Evolutionary conservation across 1,140 invertebrate species (phyloP), one percentile per base, ranked within the genome.

Genomic region (Rhyacophila brunnea): DNA sequence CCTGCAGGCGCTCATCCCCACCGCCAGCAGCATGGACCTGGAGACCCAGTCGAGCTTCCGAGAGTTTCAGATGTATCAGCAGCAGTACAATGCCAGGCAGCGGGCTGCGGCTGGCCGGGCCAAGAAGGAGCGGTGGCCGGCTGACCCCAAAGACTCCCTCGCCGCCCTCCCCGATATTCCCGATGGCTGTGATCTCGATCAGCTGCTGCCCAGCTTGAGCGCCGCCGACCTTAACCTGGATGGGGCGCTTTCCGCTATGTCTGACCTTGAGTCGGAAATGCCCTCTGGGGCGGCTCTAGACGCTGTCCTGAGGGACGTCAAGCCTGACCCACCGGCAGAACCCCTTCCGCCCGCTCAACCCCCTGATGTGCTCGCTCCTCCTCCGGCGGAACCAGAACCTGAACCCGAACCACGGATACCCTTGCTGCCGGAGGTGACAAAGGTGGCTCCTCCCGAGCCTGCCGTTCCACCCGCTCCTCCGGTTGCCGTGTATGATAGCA

Each of bases 51-150:
- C 77, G 19, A 82, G 81, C 70, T 81, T 81, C 61, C 80, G 83
- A 72, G 82, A 83, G 62, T 82, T 83, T 67, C 80, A 81, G 44
- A 74, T 80, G 55, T 82, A 82, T 66, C 82, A 83, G 65, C 81
- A 81, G 72, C 81, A 84, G 68, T 83, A 83, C 67, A 83, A 82
- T 63, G 79, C 81, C 3, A 71, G 77, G 58, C 81, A 83, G 63
- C 74, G 79, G 1, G 76, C 77, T 1, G 75, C 74, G 6, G 71
- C 69, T 17, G 46, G 35, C 18, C 36, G 54, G 17, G 50, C 60
- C 17, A 28, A 28, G 9, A 28, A 28, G 23, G 23, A 28, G 9
- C 23, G 23, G 9, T 28, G 23, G 23, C 70, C 74, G 55, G 70
- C 74, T 0, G 74, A 74, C 59, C 71, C 72, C 69, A 73, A 74